Evolutionary conservation across 2,888 invertebrate species (phyloP).

Genomic region (Dichetophora obliterata): DNA sequence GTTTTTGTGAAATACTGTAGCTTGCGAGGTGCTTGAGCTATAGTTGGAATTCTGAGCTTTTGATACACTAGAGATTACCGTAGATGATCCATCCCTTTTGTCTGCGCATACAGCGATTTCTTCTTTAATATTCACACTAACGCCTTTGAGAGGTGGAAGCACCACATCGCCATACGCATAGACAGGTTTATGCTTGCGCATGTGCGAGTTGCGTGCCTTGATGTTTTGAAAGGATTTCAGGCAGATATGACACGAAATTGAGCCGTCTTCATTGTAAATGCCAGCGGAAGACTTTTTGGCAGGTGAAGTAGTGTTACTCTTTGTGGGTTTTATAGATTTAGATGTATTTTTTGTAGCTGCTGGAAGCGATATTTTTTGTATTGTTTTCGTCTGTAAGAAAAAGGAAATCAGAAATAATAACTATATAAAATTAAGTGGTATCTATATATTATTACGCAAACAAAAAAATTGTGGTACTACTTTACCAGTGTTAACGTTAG

Average conservation of each 20-base stretch:
- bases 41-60: neutral
- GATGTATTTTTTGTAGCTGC: neutral
- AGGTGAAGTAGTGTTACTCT: neutral
- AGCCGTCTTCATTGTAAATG: conserved; percentile 42
- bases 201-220: conserved; percentile 60
- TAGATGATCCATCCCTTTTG: neutral
- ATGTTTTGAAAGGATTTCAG: conserved; percentile 56
- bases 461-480: too few relatives aligned
- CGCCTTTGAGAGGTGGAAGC: conserved; percentile 18
- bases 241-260: conserved; percentile 57
- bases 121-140: conserved; percentile 15
- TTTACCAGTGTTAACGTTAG: too few relatives aligned
- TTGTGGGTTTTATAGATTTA: neutral
- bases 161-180: conserved; percentile 37
- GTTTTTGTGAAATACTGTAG: neutral
- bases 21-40: neutral
- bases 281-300: neutral
- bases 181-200: conserved; percentile 57
- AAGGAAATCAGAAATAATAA: neutral
- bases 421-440: neutral
- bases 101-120: conserved; percentile 12
- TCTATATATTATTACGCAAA: too few relatives aligned
- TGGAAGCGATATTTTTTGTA: neutral
- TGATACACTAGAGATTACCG: neutral
- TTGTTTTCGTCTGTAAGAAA: conserved; percentile 3